Evolutionary conservation across 2,888 invertebrate genomes (phyloP).

Genomic region (Steromphala cineraria): DNA sequence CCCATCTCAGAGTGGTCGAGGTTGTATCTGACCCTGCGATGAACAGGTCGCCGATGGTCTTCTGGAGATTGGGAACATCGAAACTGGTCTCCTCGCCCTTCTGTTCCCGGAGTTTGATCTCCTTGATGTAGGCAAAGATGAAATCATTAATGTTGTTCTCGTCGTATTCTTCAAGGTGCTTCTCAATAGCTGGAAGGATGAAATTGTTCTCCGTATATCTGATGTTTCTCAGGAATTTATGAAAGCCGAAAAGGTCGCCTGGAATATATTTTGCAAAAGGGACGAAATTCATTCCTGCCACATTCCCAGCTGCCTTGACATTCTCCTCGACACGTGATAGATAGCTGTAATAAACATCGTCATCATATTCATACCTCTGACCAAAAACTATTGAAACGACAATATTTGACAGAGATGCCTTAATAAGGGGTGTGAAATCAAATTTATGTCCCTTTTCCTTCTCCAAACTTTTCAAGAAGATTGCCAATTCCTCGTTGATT

Average conservation of each 20-base stretch:
- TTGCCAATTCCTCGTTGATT: not conserved
- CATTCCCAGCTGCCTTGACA: not conserved
- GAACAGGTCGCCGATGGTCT: conserved; percentile 49
- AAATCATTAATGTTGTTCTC: conserved; percentile 41
- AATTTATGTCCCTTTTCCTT: not conserved
- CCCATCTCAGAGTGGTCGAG: conserved; percentile 90
- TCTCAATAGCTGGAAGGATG: conserved; percentile 24
- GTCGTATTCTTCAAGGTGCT: conserved; percentile 32
- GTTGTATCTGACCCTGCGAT: conserved; percentile 81
- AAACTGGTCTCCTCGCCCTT: not conserved
- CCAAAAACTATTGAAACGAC: conserved; percentile 30
- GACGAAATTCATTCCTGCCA: conserved; percentile 23
- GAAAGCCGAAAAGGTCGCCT: conserved; percentile 34
- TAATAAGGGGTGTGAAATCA: not conserved
- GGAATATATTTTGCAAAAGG: conserved; percentile 37
- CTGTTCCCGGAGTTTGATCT: conserved; percentile 22
- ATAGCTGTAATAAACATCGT: conserved; percentile 21
- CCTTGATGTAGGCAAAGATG: conserved; percentile 41
- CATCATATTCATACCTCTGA: conserved; percentile 23
- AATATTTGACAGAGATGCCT: conserved; percentile 21
- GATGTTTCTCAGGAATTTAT: conserved; percentile 15
- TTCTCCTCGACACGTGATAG: conserved; percentile 8
- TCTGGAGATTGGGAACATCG: conserved; percentile 25
- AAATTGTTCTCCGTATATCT: conserved; percentile 7
- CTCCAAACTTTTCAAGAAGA: not conserved